Conservation (phyloP, 1,140 invertebrate genomes). For the Proales similis region DNA sequence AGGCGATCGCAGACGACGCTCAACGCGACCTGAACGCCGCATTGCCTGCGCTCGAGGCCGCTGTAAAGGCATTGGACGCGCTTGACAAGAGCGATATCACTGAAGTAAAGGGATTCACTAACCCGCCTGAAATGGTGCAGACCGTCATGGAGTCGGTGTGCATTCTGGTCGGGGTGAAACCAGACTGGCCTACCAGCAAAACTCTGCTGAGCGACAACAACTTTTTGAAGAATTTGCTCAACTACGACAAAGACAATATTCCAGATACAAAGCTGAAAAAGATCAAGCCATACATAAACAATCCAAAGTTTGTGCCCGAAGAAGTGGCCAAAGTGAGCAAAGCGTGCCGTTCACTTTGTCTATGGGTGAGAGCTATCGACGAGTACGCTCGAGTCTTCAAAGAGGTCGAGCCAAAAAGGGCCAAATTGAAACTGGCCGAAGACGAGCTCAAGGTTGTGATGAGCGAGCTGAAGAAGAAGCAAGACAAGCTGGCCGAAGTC, state of each 20-base stretch:
- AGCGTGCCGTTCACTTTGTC: conserved; percentile 51
- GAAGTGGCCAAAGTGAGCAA: conserved; percentile 50
- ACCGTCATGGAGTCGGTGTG: conserved; percentile 74
- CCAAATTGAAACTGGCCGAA: conserved; percentile 60
- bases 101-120: conserved; percentile 75
- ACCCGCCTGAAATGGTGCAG: conserved; percentile 56
- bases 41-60: conserved; percentile 28
- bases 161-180: conserved; percentile 71
- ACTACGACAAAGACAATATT: conserved; percentile 69
- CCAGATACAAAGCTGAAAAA: conserved; percentile 68
- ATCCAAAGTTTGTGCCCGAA: conserved; percentile 57
- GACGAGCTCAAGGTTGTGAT: conserved; percentile 51
- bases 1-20: conserved; percentile 53
- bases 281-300: conserved; percentile 58
- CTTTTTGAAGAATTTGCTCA: conserved; percentile 50
- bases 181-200: conserved; percentile 54
- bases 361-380: conserved; percentile 55
- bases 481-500: conserved; percentile 49
- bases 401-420: conserved; percentile 63
- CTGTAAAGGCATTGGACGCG: conserved; percentile 64
- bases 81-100: conserved; percentile 82
- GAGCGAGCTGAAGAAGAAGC: conserved; percentile 49
- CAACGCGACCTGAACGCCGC: conserved; percentile 40
- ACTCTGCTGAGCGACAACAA: conserved; percentile 48
- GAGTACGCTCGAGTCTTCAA: conserved; percentile 46